Evolutionary conservation across 2,888 invertebrate genomes (phyloP), one percentile per base, ranked within the genome.

Genomic region (Adineta ricciae): DNA sequence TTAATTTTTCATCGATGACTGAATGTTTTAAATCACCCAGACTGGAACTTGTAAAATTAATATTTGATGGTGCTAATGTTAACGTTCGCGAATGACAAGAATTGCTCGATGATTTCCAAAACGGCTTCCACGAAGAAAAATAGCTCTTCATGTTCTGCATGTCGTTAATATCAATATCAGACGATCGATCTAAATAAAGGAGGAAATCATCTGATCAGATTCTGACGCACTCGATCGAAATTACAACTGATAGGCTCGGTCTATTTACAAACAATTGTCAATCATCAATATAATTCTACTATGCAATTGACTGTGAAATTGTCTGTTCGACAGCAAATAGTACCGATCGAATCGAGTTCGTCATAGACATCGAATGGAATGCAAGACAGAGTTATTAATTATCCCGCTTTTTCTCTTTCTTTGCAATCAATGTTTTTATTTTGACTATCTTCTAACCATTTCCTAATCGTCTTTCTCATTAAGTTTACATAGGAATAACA

Each of bases 11-110:
- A 78, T 78, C 78, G 11, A 78, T 78, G n/a, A 78, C 41, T 41
- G 78, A 78, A 78, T 78, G 78, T 78, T 41, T 78, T 41, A 78
- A 78, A 41, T 78, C 78, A 38, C 78, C 78, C 24, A 78, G 41
- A 78, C 78, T 78, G 38, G 78, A 78, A 78, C 41, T 78, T 78
- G 78, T 78, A 78, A 78, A 78, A 78, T 78, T 78, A 78, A 78
- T 41, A 41, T 38, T 78, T 41, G 78, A 78, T 41, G 78, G 78
- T 41, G 78, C 38, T n/a, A 78, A 78, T 78, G 78, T 78, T 78
- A 78, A 78, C n/a, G 78, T 78, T 41, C 78, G 78, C n/a, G 38
- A 78, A 78, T 78, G 38, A 78, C 41, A 41, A n/a, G 38, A 41
- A 78, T 78, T 38, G 0, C 19, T 78, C n/a, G 38, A 24, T 41